These are phyloP conservation scores for Gymnocypris eckloni DNA, from an alignment of 2,797 vertebrate species.

Conservation along the genomic window DNA sequence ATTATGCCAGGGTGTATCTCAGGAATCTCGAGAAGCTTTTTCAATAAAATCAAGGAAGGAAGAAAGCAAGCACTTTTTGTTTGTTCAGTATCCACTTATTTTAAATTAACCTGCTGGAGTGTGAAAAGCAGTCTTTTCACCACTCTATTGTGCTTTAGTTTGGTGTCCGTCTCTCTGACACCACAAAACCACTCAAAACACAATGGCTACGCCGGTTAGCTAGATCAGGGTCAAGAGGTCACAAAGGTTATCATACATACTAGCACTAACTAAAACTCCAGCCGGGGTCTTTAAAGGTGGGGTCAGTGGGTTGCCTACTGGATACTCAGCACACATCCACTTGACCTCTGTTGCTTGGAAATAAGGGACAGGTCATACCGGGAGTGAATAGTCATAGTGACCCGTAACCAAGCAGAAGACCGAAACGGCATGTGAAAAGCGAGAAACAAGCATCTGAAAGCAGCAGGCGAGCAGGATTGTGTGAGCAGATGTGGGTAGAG, in stretches of 20 bases:
- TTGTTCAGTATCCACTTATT: slow-evolving; percentile 13
- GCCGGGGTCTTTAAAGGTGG: slow-evolving; percentile 29
- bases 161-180: slow-evolving; percentile 11
- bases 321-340: slow-evolving; percentile 68
- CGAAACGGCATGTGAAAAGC: slow-evolving; percentile 76
- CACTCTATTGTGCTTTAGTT: slow-evolving; percentile 24
- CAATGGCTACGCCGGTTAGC: slow-evolving; percentile 25
- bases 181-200: slow-evolving; percentile 32
- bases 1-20: neutral
- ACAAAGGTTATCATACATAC: slow-evolving; percentile 58
- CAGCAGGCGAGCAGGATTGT: slow-evolving; percentile 52
- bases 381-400: slow-evolving; percentile 70
- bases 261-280: slow-evolving; percentile 42
- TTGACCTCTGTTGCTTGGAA: slow-evolving; percentile 72
- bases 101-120: slow-evolving; percentile 14
- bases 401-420: slow-evolving; percentile 57
- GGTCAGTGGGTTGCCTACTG: slow-evolving; percentile 44
- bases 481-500: neutral
- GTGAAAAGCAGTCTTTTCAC: slow-evolving; percentile 21
- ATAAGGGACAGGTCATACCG: slow-evolving; percentile 74
- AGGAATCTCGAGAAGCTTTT: neutral
- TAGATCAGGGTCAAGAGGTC: slow-evolving; percentile 41
- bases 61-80: slow-evolving; percentile 19
- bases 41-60: neutral
- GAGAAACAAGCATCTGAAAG: slow-evolving; percentile 70